Percentiles rank a stretch among this genome's conserved stretches.
These are phyloP conservation scores for Jaculus jaculus DNA, from an alignment of 2,113 vertebrate species.

Conservation along the genomic window DNA sequence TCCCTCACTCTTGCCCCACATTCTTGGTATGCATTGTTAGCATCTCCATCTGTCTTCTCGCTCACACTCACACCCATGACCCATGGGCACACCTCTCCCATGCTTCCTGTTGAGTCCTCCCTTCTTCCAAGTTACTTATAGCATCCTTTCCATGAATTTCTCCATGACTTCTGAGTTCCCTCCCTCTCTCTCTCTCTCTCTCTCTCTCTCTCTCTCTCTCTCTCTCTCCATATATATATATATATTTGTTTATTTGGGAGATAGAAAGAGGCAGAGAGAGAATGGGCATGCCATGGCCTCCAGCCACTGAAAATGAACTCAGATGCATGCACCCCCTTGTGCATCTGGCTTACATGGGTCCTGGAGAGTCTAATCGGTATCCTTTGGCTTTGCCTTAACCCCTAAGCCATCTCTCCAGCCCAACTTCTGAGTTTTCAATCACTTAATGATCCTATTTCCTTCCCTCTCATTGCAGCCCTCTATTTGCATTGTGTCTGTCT, in stretches of 20 bases:
- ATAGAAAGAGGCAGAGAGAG: too few species aligned
- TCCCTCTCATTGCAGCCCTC: background rate
- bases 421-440: background rate
- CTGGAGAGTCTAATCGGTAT: too few species aligned
- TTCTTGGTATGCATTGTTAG: background rate
- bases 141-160: background rate
- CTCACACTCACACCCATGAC: background rate
- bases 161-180: background rate
- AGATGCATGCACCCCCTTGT: too few species aligned
- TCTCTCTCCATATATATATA: too few species aligned
- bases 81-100: background rate
- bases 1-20: background rate
- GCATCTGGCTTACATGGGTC: too few species aligned
- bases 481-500: background rate
- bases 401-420: too few species aligned
- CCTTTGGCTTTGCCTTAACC: too few species aligned
- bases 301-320: too few species aligned
- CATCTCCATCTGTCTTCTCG: background rate
- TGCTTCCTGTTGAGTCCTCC: background rate
- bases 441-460: background rate
- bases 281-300: too few species aligned
- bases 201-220: too few species aligned
- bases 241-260: too few species aligned
- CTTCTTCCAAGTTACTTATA: background rate
- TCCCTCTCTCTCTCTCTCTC: too few species aligned